Base-by-base conservation (phyloP, 1,140 invertebrate genomes). In the Gryon sp. region DNA sequence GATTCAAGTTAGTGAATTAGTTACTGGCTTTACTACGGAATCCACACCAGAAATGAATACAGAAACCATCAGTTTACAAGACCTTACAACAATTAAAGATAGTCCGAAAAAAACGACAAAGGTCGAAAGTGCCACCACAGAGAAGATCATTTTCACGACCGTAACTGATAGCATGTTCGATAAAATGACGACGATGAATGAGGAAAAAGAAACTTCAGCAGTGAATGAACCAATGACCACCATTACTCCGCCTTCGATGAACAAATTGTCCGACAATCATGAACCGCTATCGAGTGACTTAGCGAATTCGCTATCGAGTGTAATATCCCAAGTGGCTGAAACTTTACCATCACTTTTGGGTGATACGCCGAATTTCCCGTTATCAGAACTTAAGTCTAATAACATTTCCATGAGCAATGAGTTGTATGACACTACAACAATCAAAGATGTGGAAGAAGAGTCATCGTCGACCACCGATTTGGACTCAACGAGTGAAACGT, bases 301-400 rank as follows among this genome's bases (percentile, higher is more conserved):
- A 7, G 81, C 81, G 9, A 82, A 86, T 48, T 88, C 87, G 0
- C 55, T 88, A 20, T 84, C 86, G 2, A 88, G 82, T 28, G 81
- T 88, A 38, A 84, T 88, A 30, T 84, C 79, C 24, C 87, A 88
- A 53, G 78, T 88, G 11, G 82, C 86, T 6, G 83, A 87, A 34
- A 62, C 68, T 7, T 57, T 78, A 8, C 81, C 83, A 0, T 63
- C 79, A 1, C 41, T 84, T 19, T 18, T 86, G 28, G 46, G 79
- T 4, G 53, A 81, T 2, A 68, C 75, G 3, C 50, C 72, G 28
- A 80, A 65, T 7, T 76, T 75, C 34, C 72, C 75, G 4, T 26
- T 77, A 0, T 70, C 74, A 6, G 78, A 80, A 63, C 52, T 74
- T 8, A 74, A 70, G 20, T 66, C 69, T 0, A 78, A 78, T 8